Base-by-base conservation (phyloP, 2,888 invertebrate genomes). In the Choristoneura rosaceana region DNA sequence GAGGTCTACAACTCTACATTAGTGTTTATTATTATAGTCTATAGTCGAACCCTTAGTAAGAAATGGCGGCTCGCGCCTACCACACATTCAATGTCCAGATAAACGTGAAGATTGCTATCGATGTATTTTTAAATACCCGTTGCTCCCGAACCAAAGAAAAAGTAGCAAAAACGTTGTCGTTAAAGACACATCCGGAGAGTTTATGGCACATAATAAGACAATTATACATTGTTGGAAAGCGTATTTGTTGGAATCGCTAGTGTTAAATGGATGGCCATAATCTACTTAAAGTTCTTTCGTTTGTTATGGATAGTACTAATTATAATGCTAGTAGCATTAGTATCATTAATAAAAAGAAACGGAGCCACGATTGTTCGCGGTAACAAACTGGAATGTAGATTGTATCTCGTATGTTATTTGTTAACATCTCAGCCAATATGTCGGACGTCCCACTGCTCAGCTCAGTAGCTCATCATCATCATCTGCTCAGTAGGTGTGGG, bases 181-280 rank as follows among this genome's bases (percentile, higher is more conserved):
- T 59, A 70, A 52, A 70, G 59, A 50, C 52, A 59, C 65, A 50
- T 65, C 43, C 52, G 45, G 50, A 60, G 33, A 65, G 65, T 65
- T 66, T 60, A 70, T 66, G 60, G 60, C 33, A 43, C 60, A 15
- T 70, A 70, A 70, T 70, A 65, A 70, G 70, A 43, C 65, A 52
- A 60, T 70, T 60, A 66, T 10, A 70, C 70, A 70, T 66, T 52
- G 60, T 65, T 66, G 33, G 15, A 33, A n/a, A 60, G 50, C 50
- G 60, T 34, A 60, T 15, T 41, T 59, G 58, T 33, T 14, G 50
- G 34, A 60, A 66, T 60, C 33, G 50, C 43, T 65, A 34, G 52
- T 60, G 60, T 66, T 60, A 65, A 70, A 70, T 58, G 59, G 17
- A 70, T 47, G 55, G 59, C 38, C 64, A 70, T 59, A 12, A 50